phyloP scores from a whole-genome alignment of 2,888 invertebrate species.

The Stenolophus ochropezus region DNA sequence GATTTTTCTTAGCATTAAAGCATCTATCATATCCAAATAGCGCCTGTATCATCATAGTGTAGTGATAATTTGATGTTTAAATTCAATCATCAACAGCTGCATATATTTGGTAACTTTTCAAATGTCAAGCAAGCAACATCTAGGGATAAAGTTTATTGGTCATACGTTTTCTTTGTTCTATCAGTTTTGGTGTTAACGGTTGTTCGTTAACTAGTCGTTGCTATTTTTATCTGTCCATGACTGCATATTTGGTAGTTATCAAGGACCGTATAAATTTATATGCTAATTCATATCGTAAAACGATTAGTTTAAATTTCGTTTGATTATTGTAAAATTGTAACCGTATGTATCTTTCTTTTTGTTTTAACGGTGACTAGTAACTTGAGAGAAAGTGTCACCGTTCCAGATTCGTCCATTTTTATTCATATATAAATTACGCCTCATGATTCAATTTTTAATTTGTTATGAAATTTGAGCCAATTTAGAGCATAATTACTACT shows the following conservation, averaged over 20 bases:
- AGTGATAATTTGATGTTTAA: slow-evolving; percentile 44
- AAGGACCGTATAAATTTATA: slow-evolving; percentile 6
- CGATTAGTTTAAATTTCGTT: not conserved
- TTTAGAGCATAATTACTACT: not conserved
- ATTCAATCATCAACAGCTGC: slow-evolving; percentile 42
- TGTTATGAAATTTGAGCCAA: not conserved
- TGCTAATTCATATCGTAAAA: not conserved
- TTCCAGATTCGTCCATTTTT: not conserved
- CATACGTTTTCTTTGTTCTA: slow-evolving; percentile 32
- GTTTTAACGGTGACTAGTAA: not conserved
- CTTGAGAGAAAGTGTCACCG: not conserved
- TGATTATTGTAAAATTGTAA: not conserved
- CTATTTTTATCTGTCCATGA: slow-evolving; percentile 24
- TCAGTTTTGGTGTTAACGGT: slow-evolving; percentile 21
- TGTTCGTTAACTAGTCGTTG: slow-evolving; percentile 28
- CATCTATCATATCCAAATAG: slow-evolving; percentile 18
- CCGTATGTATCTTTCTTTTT: not conserved
- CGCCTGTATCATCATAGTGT: slow-evolving; percentile 36
- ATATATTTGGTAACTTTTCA: slow-evolving; percentile 48
- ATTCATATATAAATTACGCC: not conserved
- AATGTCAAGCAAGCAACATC: slow-evolving; percentile 43
- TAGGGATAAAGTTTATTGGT: slow-evolving; percentile 4
- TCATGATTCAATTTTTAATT: not conserved
- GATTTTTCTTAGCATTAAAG: slow-evolving; percentile 13
- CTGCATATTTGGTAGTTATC: slow-evolving; percentile 8